Evolutionary conservation across 1,140 invertebrate species (phyloP).

Genomic region (Lasioglossum baleicum): DNA sequence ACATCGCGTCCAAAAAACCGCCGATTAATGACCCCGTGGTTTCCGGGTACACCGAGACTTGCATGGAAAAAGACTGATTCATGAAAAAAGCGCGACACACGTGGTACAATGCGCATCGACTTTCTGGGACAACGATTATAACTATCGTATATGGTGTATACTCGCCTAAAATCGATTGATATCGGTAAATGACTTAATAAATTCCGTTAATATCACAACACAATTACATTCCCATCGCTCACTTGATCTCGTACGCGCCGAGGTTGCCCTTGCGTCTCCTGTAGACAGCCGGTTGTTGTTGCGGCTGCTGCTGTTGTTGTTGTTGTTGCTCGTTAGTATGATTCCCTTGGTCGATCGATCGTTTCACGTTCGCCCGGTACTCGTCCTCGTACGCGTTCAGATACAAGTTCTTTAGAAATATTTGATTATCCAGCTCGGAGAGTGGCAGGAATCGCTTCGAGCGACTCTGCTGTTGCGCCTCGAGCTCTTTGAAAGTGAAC

Average conservation of each 20-base stretch:
- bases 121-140: slow-evolving; percentile 73
- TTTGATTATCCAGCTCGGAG: slow-evolving; percentile 77
- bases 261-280: slow-evolving; percentile 67
- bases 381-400: slow-evolving; percentile 75
- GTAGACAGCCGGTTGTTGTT: too few relatives aligned
- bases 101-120: slow-evolving; percentile 73
- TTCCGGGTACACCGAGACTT: slow-evolving; percentile 32
- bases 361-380: slow-evolving; percentile 77
- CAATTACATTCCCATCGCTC: slow-evolving; percentile 65
- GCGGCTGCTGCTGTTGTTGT: background rate
- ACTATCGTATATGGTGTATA: slow-evolving; percentile 77
- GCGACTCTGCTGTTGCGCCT: slow-evolving; percentile 70
- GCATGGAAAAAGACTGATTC: slow-evolving; percentile 77
- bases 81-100: slow-evolving; percentile 77
- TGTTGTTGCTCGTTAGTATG: slow-evolving; percentile 49
- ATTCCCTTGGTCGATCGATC: slow-evolving; percentile 67
- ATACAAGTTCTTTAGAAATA: slow-evolving; percentile 77
- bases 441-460: slow-evolving; percentile 71
- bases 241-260: slow-evolving; percentile 71
- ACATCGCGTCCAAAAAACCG: slow-evolving; percentile 21
- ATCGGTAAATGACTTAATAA: slow-evolving; percentile 78
- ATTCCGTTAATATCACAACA: slow-evolving; percentile 79
- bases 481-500: slow-evolving; percentile 65
- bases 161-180: slow-evolving; percentile 78
- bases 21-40: slow-evolving; percentile 10